Evolutionary conservation across 2,113 vertebrate genomes (phyloP).

Genomic region (Myodes glareolus): DNA sequence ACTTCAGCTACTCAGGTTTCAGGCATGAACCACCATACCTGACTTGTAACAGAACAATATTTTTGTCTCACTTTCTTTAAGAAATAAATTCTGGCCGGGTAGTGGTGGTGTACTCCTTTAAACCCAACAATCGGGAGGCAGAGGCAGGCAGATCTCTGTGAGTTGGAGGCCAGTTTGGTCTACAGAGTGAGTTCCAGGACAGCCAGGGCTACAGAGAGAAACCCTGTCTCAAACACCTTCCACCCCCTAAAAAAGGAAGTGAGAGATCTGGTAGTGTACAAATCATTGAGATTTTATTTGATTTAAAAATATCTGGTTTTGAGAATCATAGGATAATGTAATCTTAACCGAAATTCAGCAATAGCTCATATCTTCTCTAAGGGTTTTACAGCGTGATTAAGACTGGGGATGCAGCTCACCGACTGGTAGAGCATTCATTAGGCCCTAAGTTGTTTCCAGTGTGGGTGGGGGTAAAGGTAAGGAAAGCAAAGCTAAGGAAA

Average conservation of each 20-base stretch:
- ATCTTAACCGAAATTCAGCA: slow-evolving; percentile 37
- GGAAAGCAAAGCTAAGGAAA: not conserved
- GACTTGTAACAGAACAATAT: not conserved
- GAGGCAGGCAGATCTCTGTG: not conserved
- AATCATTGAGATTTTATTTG: not conserved
- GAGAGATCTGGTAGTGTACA: not conserved
- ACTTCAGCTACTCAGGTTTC: no score
- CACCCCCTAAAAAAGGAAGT: not conserved
- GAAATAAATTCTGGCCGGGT: not conserved
- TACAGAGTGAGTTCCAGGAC: no score
- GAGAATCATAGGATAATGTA: slow-evolving; percentile 10
- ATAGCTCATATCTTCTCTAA: slow-evolving; percentile 8
- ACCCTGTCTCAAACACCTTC: not conserved
- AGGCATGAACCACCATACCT: not conserved
- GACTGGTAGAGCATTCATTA: not conserved
- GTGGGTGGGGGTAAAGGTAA: not conserved
- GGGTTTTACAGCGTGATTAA: slow-evolving; percentile 38
- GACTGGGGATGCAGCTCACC: not conserved
- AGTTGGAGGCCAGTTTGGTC: no score
- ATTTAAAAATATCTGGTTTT: slow-evolving; percentile 15
- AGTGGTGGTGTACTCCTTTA: not conserved
- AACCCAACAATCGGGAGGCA: not conserved
- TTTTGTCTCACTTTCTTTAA: slow-evolving; percentile 19
- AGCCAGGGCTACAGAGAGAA: not conserved
- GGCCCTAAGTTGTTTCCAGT: not conserved